Evolutionary conservation across 2,888 invertebrate genomes (phyloP), one percentile per base, ranked within the genome.

Genomic region (Stenurella melanura): DNA sequence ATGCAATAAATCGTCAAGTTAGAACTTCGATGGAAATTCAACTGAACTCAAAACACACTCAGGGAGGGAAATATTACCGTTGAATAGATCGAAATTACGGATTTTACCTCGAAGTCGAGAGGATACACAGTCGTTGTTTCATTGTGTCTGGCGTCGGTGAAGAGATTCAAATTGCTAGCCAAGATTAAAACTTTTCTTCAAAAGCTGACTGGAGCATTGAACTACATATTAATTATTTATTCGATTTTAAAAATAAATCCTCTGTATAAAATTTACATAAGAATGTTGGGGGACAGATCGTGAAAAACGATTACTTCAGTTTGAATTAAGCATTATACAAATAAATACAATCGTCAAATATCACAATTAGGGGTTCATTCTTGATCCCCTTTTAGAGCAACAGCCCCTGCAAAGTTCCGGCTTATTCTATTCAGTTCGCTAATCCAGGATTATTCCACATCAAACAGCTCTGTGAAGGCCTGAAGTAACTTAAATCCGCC

Each of bases 391-490:
- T 61, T 71, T 71, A 61, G 61, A 61, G 50, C 61, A 56, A 18
- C 69, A 50, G n/a, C 61, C 71, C 71, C 71, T 71, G 38, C 60
- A 74, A 63, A 69, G 69, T 74, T 74, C 69, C 61, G 63, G 63
- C 73, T 68, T 69, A 77, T 75, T 77, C 77, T 72, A 78, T 78
- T 80, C 80, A 80, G 75, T 68, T 78, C 77, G 72, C 73, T 80
- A 78, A 80, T 78, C 78, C 80, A 38, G 78, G 80, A 78, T 80
- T 80, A 80, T 78, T 80, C 78, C 76, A 75, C 78, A 77, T 75
- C 76, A 77, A 80, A 76, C 78, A 70, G 76, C 76, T 67, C 50
- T 50, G 74, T 66, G 73, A 70, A 75, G 75, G 69, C 69, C 38
- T 71, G 61, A 71, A 71, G 71, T 80, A 79, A 78, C 72, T 74